Evolutionary conservation across 2,888 invertebrate species (phyloP).

Genomic region (Phalera bucephala): DNA sequence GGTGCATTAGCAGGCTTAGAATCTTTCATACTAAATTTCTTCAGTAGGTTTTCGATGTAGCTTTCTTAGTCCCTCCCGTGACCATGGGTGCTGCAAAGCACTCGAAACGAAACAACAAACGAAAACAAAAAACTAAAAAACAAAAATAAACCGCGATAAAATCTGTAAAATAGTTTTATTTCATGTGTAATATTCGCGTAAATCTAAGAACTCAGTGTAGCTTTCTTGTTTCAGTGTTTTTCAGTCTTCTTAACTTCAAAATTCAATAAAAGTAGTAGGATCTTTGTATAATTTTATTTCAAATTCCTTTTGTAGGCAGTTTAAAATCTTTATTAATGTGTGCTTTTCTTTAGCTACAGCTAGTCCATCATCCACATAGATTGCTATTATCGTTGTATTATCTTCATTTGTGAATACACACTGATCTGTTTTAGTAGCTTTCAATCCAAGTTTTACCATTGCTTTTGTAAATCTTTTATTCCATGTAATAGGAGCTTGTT

Average conservation of each 20-base stretch:
- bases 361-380: neutral
- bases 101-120: too few species aligned
- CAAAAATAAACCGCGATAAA: too few species aligned
- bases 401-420: neutral
- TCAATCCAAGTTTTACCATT: neutral
- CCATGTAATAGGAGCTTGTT: neutral
- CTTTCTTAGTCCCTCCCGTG: too few species aligned
- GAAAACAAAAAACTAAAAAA: too few species aligned
- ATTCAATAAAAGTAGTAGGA: neutral
- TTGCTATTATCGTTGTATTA: neutral
- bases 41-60: too few species aligned
- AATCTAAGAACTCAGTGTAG: too few species aligned
- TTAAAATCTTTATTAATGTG: too few species aligned
- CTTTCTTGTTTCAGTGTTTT: too few species aligned
- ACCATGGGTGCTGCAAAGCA: too few species aligned
- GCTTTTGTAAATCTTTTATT: neutral
- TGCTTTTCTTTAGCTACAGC: neutral
- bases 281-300: conserved; percentile 1
- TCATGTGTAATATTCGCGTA: too few species aligned
- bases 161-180: neutral
- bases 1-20: neutral
- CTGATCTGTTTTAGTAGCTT: neutral
- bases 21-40: neutral
- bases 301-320: neutral
- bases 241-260: too few species aligned